phyloP scores from a whole-genome alignment of 2,113 vertebrate genomes.

The Meleagris gallopavo region DNA sequence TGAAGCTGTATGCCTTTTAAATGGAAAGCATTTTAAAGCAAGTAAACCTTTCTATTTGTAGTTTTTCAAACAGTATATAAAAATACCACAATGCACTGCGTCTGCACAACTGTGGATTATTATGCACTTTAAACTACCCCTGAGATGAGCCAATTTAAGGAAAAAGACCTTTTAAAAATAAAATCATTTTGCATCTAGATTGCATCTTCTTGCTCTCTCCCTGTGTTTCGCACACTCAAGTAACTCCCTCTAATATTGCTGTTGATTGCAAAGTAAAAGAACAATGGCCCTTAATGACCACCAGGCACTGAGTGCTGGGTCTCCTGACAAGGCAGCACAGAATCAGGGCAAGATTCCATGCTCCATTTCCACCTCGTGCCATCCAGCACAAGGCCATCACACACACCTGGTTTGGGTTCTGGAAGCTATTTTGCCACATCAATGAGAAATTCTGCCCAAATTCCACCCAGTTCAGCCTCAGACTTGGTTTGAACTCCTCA shows the following conservation, averaged over 20 bases:
- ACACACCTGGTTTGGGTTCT: not conserved
- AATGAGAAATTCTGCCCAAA: not conserved
- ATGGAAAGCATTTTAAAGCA: constrained; percentile 2
- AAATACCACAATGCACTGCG: not conserved
- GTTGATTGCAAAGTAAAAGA: not conserved
- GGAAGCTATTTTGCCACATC: not conserved
- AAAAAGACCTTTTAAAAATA: constrained; percentile 28
- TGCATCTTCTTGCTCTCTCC: not conserved
- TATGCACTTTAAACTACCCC: not conserved
- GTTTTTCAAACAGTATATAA: not conserved
- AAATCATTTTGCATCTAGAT: not conserved
- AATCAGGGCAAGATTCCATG: not conserved
- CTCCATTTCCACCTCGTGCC: not conserved
- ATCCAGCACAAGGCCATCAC: not conserved
- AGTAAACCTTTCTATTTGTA: not conserved
- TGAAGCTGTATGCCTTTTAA: not conserved
- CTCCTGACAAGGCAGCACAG: not conserved
- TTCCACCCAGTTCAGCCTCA: not conserved
- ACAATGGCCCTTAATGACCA: not conserved
- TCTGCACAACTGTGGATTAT: not conserved
- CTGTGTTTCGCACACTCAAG: not conserved
- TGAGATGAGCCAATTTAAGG: constrained; percentile 5
- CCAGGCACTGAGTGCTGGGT: not conserved
- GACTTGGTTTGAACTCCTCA: not conserved
- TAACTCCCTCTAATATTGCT: not conserved